phyloP scores from a whole-genome alignment of 2,888 invertebrate genomes.

The Pterostichus madidus region DNA sequence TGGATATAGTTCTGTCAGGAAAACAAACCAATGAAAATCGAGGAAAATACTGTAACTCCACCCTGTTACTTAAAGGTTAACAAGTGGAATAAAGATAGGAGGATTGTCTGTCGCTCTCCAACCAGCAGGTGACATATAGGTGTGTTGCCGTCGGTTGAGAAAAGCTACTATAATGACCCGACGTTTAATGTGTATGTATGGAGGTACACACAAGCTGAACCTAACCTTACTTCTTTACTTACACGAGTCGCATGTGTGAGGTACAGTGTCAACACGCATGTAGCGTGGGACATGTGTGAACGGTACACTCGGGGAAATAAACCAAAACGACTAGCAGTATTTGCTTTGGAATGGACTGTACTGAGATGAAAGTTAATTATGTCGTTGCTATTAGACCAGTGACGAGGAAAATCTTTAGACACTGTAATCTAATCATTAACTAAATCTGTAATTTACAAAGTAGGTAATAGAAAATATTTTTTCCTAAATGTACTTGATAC shows the following conservation, averaged over 20 bases:
- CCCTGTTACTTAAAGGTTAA: slow-evolving; percentile 60
- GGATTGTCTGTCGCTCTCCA: slow-evolving; percentile 22
- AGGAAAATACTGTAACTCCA: background rate
- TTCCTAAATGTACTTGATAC: background rate
- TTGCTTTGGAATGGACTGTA: slow-evolving; percentile 30
- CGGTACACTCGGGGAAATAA: slow-evolving; percentile 58
- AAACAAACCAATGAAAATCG: slow-evolving; percentile 36
- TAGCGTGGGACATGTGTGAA: slow-evolving; percentile 62
- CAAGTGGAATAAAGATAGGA: slow-evolving; percentile 44
- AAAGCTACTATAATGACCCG: slow-evolving; percentile 66
- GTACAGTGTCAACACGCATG: slow-evolving; percentile 67
- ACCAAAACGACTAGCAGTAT: slow-evolving; percentile 19
- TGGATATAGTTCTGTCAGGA: slow-evolving; percentile 30
- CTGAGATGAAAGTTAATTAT: slow-evolving; percentile 46
- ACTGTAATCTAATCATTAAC: slow-evolving; percentile 26
- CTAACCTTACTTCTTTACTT: slow-evolving; percentile 64
- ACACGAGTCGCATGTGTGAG: slow-evolving; percentile 66
- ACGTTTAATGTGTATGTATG: slow-evolving; percentile 64
- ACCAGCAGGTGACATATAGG: slow-evolving; percentile 66
- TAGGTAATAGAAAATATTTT: background rate
- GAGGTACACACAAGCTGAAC: slow-evolving; percentile 55
- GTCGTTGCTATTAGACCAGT: slow-evolving; percentile 50
- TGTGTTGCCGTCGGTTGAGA: slow-evolving; percentile 63
- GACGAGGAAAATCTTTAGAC: slow-evolving; percentile 33
- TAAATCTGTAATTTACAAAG: slow-evolving; percentile 5